A percentile compares a stretch with the other conserved stretches of the same genome.
phyloP scores from a whole-genome alignment of 1,140 invertebrate genomes.

The Pseudoatta argentina region DNA sequence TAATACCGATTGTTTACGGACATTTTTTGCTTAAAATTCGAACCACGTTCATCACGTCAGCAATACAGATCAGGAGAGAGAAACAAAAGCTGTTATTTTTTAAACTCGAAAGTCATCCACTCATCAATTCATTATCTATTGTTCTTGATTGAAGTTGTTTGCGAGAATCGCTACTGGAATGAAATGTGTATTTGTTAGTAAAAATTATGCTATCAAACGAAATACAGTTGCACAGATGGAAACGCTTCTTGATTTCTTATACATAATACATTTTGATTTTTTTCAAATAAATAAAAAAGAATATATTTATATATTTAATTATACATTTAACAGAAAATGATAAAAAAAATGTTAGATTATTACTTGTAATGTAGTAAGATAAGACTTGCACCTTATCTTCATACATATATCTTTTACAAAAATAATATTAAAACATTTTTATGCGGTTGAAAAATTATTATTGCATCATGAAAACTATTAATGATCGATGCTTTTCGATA shows the following conservation, averaged over 20 bases:
- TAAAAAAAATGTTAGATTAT: too few species aligned
- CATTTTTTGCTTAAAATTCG: slow-evolving; percentile 3
- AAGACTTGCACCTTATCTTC: too few species aligned
- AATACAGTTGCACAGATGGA: slow-evolving; percentile 30
- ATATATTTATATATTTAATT: too few species aligned
- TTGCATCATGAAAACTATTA: too few species aligned
- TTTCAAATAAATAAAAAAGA: not conserved
- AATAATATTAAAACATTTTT: too few species aligned
- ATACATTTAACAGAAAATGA: too few species aligned
- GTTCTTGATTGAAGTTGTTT: not conserved
- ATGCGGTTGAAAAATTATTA: too few species aligned
- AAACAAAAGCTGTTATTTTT: slow-evolving; percentile 34
- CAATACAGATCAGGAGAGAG: not conserved
- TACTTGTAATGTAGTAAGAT: too few species aligned
- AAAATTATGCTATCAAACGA: slow-evolving; percentile 24
- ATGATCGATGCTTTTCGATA: too few species aligned
- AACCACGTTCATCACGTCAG: not conserved
- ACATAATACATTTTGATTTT: not conserved
- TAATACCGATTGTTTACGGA: not conserved
- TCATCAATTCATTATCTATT: slow-evolving; percentile 8
- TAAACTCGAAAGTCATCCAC: slow-evolving; percentile 19
- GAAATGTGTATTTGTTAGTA: slow-evolving; percentile 6
- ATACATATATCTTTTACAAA: too few species aligned
- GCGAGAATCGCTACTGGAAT: not conserved
- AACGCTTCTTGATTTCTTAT: not conserved